Evolutionary conservation across 2,113 vertebrate species (phyloP), one percentile per base, ranked within the genome.

Genomic region (Elaphurus davidianus): DNA sequence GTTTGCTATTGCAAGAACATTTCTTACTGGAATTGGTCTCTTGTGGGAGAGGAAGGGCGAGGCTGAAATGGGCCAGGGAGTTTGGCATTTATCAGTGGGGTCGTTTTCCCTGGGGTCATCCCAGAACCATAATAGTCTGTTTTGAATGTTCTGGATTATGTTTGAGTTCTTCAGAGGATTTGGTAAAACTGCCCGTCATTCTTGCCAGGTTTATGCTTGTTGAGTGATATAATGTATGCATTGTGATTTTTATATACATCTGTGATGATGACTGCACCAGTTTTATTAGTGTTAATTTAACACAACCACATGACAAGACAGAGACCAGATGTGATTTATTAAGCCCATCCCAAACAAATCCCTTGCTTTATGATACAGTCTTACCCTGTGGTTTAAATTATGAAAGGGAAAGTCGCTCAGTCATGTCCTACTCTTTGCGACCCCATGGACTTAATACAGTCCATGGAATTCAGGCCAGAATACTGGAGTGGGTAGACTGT

Each of bases 231-330:
- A 94, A 82, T 94, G 10, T 47, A 64, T 2, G 8, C 84, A 25
- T 91, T 97, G 23, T 98, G 81, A 40, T 90, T 55, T 93, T 71
- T 90, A n/a, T 93, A 33, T 83, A 33, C 82, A 54, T 94, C 16
- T 95, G 62, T 96, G 96, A 86, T 74, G 91, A 81, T 71, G 25
- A 43, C 64, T 82, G 0, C 30, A 36, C 52, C 43, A 52, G 43
- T 76, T 96, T 97, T 90, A 93, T 96, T 93, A 85, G 88, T 64
- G 14, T 78, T 89, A 81, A 95, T 97, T 94, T 94, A 97, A 97
- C 23, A 21, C 94, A 67, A 92, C 54, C 62, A 76, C 47, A 71
- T 95, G 97, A 97, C 81, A 36, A 92, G 28, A 97, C 97, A 84
- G 11, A 93, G 45, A 64, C 47, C 40, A 97, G 52, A 94, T 81